Conservation (phyloP, 2,888 invertebrate species). For the Aelia acuminata region DNA sequence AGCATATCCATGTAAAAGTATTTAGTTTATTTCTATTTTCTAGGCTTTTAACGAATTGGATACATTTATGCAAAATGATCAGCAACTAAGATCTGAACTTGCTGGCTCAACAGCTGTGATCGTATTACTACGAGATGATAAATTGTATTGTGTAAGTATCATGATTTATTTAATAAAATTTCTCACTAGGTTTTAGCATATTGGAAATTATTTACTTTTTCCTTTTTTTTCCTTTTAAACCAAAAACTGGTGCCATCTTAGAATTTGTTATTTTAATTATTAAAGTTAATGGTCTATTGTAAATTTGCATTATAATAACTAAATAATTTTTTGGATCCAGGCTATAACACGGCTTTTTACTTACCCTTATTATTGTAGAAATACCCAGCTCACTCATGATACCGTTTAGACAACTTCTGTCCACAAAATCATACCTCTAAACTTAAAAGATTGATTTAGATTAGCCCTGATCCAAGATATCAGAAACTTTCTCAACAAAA, state of each 20-base stretch:
- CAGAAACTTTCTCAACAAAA: too few species aligned
- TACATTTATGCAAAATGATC: constrained; percentile 91
- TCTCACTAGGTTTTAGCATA: neutral
- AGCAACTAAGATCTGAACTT: constrained; percentile 89
- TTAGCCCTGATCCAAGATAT: too few species aligned
- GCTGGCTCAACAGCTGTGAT: constrained; percentile 96
- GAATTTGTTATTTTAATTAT: neutral
- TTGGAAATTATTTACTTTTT: too few species aligned
- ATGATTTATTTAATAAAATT: neutral
- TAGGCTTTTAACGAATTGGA: constrained; percentile 93
- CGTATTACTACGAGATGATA: constrained; percentile 85
- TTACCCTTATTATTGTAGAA: too few species aligned
- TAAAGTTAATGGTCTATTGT: neutral
- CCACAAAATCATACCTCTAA: too few species aligned
- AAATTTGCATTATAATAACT: too few species aligned
- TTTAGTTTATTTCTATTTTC: neutral
- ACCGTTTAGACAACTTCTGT: too few species aligned
- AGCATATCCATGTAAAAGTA: constrained; percentile 62
- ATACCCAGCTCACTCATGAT: too few species aligned
- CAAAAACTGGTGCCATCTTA: neutral
- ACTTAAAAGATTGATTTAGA: too few species aligned
- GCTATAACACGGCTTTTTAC: too few species aligned
- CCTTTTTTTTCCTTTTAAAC: neutral
- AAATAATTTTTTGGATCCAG: too few species aligned
- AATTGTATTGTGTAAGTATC: constrained; percentile 76